phyloP scores from a whole-genome alignment of 2,113 vertebrate genomes.

The Pseudonaja textilis region DNA sequence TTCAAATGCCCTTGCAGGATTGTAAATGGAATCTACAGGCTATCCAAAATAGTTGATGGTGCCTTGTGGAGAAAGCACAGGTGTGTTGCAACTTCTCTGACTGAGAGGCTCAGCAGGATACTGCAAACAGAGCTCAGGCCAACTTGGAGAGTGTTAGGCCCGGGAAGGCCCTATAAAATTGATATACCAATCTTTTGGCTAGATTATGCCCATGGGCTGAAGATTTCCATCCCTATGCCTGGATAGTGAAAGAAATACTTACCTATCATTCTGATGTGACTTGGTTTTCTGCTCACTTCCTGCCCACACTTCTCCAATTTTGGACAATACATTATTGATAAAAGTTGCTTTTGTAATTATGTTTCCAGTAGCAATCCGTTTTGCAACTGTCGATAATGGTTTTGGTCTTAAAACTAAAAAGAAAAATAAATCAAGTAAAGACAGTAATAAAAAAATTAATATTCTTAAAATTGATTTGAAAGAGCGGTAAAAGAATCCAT shows the following conservation, averaged over 20 bases:
- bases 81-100: neutral
- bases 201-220: neutral
- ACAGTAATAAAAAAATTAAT: neutral
- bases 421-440: neutral
- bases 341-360: slow-evolving; percentile 87
- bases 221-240: neutral
- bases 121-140: neutral
- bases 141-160: neutral
- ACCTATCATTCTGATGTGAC: slow-evolving; percentile 72
- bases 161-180: neutral
- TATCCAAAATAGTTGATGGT: neutral
- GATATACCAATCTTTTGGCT: neutral
- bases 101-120: neutral
- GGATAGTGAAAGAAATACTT: slow-evolving; percentile 9
- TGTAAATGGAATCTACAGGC: neutral
- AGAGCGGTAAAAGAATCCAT: neutral
- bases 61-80: neutral
- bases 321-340: slow-evolving; percentile 84
- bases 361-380: slow-evolving; percentile 72
- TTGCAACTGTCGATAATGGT: slow-evolving; percentile 86
- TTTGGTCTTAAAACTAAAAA: slow-evolving; percentile 83
- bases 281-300: slow-evolving; percentile 67
- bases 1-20: neutral
- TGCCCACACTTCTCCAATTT: slow-evolving; percentile 87
- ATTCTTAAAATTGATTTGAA: neutral